phyloP scores from a whole-genome alignment of 2,113 vertebrate species.

The Aegithalos caudatus region DNA sequence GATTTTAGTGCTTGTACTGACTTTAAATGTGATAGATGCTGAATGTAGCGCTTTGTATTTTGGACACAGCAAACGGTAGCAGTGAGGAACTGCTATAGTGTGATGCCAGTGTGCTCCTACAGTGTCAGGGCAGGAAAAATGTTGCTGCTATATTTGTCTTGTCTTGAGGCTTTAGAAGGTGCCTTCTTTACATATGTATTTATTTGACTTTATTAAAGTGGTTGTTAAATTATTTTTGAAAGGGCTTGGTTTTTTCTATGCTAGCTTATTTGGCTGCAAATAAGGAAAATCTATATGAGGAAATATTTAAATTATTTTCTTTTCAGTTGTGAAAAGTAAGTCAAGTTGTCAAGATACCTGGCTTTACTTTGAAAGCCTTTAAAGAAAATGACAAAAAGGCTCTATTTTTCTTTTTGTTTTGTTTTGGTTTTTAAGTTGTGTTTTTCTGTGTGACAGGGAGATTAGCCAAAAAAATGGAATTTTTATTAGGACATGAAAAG shows the following conservation, averaged over 20 bases:
- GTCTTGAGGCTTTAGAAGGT: background rate
- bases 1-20: constrained; percentile 18
- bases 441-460: constrained; percentile 36
- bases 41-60: background rate
- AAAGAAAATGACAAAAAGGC: background rate
- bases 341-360: constrained; percentile 14
- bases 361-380: constrained; percentile 16
- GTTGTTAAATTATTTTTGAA: background rate
- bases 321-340: constrained; percentile 15
- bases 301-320: background rate
- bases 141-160: background rate
- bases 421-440: constrained; percentile 36
- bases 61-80: background rate
- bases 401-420: background rate
- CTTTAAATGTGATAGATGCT: background rate
- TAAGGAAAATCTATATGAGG: background rate
- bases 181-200: background rate
- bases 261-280: background rate
- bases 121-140: background rate
- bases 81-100: background rate
- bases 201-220: background rate
- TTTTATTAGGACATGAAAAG: constrained; percentile 59
- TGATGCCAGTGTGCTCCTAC: background rate
- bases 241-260: background rate
- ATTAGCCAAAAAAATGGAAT: constrained; percentile 62